A percentile compares a stretch with the other conserved stretches of the same genome.
Conservation (phyloP, 2,888 invertebrate genomes). For the Smittia aterrima region DNA sequence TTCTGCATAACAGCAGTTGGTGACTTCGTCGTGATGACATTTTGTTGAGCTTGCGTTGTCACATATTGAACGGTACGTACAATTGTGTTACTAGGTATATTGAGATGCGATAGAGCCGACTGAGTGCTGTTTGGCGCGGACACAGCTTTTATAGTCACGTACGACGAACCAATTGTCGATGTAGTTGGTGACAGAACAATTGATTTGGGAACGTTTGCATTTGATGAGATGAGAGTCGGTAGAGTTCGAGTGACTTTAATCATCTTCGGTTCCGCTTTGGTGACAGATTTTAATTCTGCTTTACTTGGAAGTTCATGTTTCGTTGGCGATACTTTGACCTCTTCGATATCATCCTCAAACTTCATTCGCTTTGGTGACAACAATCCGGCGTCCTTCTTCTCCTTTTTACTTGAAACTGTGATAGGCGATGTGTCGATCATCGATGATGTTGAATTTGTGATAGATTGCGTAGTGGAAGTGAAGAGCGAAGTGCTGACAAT, state of each 20-base stretch:
- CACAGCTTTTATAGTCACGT: constrained; percentile 48
- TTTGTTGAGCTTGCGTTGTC: constrained; percentile 34
- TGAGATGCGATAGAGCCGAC: constrained; percentile 42
- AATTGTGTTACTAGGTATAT: constrained; percentile 40
- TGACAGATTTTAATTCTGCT: background rate
- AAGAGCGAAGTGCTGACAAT: constrained; percentile 45
- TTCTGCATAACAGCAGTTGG: constrained; percentile 34
- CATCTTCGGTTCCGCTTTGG: constrained; percentile 27
- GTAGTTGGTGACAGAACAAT: constrained; percentile 49
- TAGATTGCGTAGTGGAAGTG: constrained; percentile 24
- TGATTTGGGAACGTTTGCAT: constrained; percentile 45
- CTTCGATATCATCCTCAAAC: constrained; percentile 39
- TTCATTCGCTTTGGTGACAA: constrained; percentile 40
- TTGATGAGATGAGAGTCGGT: constrained; percentile 34
- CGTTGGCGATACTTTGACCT: constrained; percentile 21
- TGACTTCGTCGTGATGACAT: constrained; percentile 5
- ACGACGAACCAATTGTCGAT: constrained; percentile 47
- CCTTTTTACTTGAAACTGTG: background rate
- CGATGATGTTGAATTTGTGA: constrained; percentile 5
- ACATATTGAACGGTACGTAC: constrained; percentile 38
- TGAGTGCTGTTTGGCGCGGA: constrained; percentile 45
- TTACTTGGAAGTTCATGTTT: constrained; percentile 37
- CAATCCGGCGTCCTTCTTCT: constrained; percentile 27
- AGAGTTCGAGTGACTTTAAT: constrained; percentile 32
- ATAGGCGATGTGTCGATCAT: constrained; percentile 18